phyloP scores from a whole-genome alignment of 2,888 invertebrate species.

The Crioceris asparagi region DNA sequence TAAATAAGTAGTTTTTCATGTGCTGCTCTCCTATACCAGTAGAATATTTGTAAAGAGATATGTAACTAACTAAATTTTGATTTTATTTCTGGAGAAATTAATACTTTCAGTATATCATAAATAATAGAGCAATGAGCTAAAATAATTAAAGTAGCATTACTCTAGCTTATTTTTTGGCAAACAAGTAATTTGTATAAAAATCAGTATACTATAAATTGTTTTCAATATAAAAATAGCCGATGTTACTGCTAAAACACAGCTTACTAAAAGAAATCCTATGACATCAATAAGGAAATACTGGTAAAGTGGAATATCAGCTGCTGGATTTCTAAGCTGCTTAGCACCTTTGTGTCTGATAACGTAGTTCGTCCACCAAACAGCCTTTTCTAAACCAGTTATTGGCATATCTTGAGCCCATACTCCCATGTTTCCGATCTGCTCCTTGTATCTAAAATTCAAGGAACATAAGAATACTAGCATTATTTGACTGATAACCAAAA shows the following conservation, averaged over 20 bases:
- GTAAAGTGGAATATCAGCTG: constrained; percentile 9
- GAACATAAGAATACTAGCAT: too few species aligned
- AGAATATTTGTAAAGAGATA: too few species aligned
- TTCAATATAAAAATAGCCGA: not conserved
- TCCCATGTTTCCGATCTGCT: not conserved
- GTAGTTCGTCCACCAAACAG: constrained; percentile 13
- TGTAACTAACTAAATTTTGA: too few species aligned
- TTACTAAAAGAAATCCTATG: not conserved
- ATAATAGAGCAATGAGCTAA: too few species aligned
- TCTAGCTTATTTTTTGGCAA: too few species aligned
- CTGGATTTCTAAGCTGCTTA: constrained; percentile 7
- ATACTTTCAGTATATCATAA: too few species aligned
- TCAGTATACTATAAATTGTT: not conserved
- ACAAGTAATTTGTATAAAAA: too few species aligned
- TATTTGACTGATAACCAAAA: too few species aligned
- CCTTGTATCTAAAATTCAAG: not conserved
- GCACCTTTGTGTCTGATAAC: constrained; percentile 9
- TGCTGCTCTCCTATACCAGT: too few species aligned
- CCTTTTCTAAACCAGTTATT: constrained; percentile 11
- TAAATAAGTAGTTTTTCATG: too few species aligned
- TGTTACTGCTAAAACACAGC: not conserved
- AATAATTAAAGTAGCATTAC: too few species aligned
- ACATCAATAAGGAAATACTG: constrained; percentile 10
- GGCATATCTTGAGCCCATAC: constrained; percentile 2
- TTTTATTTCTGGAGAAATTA: too few species aligned